phyloP scores from a whole-genome alignment of 2,888 invertebrate genomes.

The Drosophila infuscata region DNA sequence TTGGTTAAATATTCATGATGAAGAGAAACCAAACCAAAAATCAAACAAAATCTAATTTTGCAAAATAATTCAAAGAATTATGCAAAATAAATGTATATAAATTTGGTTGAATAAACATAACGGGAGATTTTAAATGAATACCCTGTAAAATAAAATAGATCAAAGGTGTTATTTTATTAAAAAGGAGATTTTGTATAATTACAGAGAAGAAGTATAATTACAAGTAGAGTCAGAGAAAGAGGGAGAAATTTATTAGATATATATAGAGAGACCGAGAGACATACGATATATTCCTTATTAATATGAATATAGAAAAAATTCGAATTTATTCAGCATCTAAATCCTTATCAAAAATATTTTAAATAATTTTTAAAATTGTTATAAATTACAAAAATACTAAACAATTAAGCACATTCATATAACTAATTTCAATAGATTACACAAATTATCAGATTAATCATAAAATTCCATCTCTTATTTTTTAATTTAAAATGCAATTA shows the following conservation, averaged over 20 bases:
- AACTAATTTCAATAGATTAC: neutral
- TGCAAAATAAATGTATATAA: neutral
- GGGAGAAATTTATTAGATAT: neutral
- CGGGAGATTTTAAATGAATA: slow-evolving; percentile 35
- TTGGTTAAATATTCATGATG: neutral
- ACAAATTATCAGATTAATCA: neutral
- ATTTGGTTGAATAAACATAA: neutral
- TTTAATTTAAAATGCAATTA: neutral
- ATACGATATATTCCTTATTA: neutral
- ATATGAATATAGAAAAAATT: neutral
- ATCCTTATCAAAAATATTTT: neutral
- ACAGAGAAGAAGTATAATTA: neutral
- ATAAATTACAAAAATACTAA: neutral
- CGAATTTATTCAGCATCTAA: too few relatives aligned
- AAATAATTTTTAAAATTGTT: neutral
- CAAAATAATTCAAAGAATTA: neutral
- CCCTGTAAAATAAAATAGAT: slow-evolving; percentile 12
- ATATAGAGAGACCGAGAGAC: neutral
- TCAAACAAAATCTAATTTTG: neutral
- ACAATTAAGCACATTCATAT: too few relatives aligned
- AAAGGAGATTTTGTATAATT: neutral
- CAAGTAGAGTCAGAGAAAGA: neutral
- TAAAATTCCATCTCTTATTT: neutral
- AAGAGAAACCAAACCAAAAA: neutral
- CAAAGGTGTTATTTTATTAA: neutral